Conservation (phyloP, 2,888 invertebrate species). For the Prenolepis imparis region DNA sequence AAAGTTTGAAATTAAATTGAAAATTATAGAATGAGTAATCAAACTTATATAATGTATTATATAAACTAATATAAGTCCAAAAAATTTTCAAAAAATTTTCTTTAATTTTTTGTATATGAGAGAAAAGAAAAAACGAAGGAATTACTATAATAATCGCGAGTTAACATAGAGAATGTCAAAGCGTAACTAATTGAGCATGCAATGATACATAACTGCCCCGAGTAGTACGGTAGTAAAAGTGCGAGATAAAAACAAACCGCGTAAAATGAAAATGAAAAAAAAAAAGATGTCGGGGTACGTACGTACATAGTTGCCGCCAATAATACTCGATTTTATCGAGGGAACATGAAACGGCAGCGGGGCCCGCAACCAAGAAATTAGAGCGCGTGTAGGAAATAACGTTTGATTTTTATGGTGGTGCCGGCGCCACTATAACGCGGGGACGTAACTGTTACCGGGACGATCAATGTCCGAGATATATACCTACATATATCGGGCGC, state of each 20-base stretch:
- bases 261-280: background rate
- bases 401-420: conserved; percentile 35
- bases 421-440: conserved; percentile 20
- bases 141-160: conserved; percentile 1
- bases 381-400: conserved; percentile 28
- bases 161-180: background rate
- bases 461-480: conserved; percentile 30
- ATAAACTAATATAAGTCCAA: no score
- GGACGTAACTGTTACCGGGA: conserved; percentile 33
- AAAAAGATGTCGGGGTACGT: background rate
- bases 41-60: no score
- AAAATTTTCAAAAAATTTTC: background rate
- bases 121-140: background rate
- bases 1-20: background rate
- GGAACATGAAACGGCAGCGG: background rate
- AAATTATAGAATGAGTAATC: conserved; percentile 1
- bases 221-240: background rate
- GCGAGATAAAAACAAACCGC: conserved; percentile 12
- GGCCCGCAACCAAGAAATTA: background rate
- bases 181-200: background rate
- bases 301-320: conserved; percentile 1
- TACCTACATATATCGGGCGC: background rate
- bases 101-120: background rate
- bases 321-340: conserved; percentile 30
- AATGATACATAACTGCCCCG: background rate